A percentile compares a stretch with the other conserved stretches of the same genome.
Conservation (phyloP, 2,113 vertebrate species). For the Scalopus aquaticus region DNA sequence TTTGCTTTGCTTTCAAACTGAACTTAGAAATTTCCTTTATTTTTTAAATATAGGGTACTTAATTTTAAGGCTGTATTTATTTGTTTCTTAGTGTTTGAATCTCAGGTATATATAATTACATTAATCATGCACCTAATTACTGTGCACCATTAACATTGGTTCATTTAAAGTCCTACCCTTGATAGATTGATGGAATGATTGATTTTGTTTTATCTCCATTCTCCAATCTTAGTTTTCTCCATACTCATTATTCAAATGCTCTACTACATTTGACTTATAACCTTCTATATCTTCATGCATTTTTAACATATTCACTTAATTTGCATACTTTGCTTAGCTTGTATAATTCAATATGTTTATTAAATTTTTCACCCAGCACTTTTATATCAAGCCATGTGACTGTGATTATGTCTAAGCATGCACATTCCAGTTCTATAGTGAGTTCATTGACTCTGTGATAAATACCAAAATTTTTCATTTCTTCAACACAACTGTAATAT, state of each 20-base stretch:
- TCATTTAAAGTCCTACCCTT: neutral
- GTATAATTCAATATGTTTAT: too few relatives aligned
- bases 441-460: neutral
- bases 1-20: conserved; percentile 3
- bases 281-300: neutral
- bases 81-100: neutral
- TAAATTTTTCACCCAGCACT: too few relatives aligned
- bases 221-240: neutral
- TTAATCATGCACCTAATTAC: neutral
- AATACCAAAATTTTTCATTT: neutral
- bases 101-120: neutral
- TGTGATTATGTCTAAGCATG: neutral
- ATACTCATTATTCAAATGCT: neutral
- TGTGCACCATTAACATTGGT: neutral
- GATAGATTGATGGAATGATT: neutral
- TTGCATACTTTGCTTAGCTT: neutral
- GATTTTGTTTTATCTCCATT: neutral
- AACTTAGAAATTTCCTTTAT: neutral
- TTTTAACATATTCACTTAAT: neutral
- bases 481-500: neutral
- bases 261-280: neutral
- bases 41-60: neutral
- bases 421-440: neutral
- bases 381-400: neutral
- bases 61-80: neutral